Conservation (phyloP, 37 sponge, comb jelly and placozoan genomes). For the Haliclona indistincta region DNA sequence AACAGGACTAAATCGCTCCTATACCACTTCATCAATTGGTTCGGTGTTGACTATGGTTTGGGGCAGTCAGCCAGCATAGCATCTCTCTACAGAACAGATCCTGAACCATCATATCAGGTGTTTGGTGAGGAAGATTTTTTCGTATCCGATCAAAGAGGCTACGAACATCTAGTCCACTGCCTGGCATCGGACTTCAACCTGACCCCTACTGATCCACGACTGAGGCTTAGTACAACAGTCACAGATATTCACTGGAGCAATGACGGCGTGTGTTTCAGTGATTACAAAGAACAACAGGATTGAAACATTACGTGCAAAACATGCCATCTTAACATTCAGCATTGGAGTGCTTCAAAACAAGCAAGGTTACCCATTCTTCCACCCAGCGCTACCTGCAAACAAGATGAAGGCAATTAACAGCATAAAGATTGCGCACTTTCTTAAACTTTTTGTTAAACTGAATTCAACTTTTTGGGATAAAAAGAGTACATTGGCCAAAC, state of each 20-base stretch:
- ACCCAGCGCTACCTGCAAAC: neutral
- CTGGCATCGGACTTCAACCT: conserved; percentile 24
- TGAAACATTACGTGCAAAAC: neutral
- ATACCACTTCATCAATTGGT: conserved; percentile 45
- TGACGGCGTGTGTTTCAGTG: conserved; percentile 60
- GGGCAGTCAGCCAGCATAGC: neutral
- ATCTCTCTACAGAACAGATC: neutral
- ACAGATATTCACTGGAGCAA: conserved; percentile 39
- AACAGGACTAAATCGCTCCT: no score
- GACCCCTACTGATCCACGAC: conserved; percentile 2
- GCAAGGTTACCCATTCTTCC: neutral
- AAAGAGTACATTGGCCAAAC: neutral
- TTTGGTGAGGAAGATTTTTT: conserved; percentile 16
- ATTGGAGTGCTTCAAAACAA: neutral
- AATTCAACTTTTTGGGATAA: neutral
- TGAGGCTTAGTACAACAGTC: conserved; percentile 34
- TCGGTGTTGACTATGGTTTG: conserved; percentile 18
- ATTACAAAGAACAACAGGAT: neutral
- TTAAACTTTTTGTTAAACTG: neutral
- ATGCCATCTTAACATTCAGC: neutral
- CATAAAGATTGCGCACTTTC: neutral
- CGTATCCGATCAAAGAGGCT: conserved; percentile 52
- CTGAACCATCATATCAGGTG: neutral
- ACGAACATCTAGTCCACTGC: conserved; percentile 22
- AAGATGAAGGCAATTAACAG: neutral